These are phyloP conservation scores for Heliconius erato DNA, from an alignment of 2,888 invertebrate genomes.

Conservation along the genomic window DNA sequence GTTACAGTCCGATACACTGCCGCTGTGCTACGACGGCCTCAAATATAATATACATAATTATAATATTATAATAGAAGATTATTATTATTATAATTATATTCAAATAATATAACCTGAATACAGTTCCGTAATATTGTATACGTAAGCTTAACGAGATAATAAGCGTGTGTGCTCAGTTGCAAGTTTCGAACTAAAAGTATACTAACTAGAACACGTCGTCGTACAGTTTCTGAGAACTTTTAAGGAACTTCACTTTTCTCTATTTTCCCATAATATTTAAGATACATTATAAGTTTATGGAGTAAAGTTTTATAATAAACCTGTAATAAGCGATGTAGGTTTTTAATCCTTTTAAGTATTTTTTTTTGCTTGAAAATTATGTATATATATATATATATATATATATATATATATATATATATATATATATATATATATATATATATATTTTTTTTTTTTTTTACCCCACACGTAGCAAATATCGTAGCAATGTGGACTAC, in stretches of 20 bases:
- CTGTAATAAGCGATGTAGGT: not conserved
- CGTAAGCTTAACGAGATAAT: conserved; percentile 32
- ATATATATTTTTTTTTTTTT: too few relatives aligned
- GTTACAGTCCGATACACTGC: not conserved
- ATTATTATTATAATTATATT: conserved; percentile 9
- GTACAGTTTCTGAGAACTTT: conserved; percentile 11
- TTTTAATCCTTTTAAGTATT: not conserved
- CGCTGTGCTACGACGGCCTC: not conserved
- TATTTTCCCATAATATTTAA: conserved; percentile 17
- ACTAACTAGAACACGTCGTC: conserved; percentile 24
- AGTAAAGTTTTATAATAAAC: not conserved
- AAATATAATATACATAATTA: not conserved
- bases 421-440: too few relatives aligned
- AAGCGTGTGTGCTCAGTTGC: conserved; percentile 18
- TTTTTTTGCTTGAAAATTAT: not conserved
- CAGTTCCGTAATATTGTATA: conserved; percentile 1
- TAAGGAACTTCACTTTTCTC: conserved; percentile 23
- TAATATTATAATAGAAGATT: not conserved
- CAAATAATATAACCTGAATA: not conserved
- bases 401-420: too few relatives aligned
- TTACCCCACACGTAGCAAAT: too few relatives aligned
- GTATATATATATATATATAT: too few relatives aligned
- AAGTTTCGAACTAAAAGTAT: conserved; percentile 19
- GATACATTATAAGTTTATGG: conserved; percentile 5
- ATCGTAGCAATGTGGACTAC: too few relatives aligned